Evolutionary conservation across 2,113 vertebrate species (phyloP).

Genomic region (Bos taurus): ARS-UCD2.0 NC_037344.1:23452001-23452500

Average conservation of each 20-base stretch:
- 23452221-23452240: neutral
- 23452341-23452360: neutral
- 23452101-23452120: neutral
- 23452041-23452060: neutral
- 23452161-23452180: neutral
- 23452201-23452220: neutral
- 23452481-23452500: neutral
- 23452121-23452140: neutral
- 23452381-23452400: neutral
- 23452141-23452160: neutral
- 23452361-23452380: neutral
- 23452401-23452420: neutral
- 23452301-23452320: neutral
- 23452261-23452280: neutral
- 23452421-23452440: neutral
- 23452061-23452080: neutral
- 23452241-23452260: neutral
- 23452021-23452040: neutral
- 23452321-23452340: neutral
- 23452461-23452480: neutral
- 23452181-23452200: constrained; percentile 7
- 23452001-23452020: neutral
- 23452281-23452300: neutral
- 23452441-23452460: neutral
- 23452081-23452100: neutral